phyloP scores from a whole-genome alignment of 2,888 invertebrate species.

The Trachelus iudaicus region DNA sequence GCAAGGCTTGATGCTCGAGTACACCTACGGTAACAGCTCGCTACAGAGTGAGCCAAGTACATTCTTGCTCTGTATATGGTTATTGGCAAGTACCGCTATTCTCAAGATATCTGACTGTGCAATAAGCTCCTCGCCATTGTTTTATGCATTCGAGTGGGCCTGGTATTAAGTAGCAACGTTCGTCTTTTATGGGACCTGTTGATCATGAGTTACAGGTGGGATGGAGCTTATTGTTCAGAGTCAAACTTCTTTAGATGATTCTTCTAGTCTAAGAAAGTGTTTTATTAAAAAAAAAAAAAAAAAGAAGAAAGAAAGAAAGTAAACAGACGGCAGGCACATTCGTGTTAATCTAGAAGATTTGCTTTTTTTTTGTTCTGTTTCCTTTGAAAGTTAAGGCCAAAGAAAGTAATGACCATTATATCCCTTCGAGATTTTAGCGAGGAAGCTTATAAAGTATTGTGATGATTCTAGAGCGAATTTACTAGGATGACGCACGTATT shows the following conservation, averaged over 20 bases:
- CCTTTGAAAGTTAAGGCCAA: not conserved
- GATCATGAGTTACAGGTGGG: not conserved
- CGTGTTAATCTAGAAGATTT: constrained; percentile 57
- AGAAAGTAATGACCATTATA: constrained; percentile 44
- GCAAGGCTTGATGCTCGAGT: constrained; percentile 66
- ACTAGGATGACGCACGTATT: not conserved
- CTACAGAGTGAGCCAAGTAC: constrained; percentile 64
- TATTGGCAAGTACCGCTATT: constrained; percentile 52
- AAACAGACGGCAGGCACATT: constrained; percentile 64
- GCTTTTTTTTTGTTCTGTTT: not conserved
- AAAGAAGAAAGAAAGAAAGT: constrained; percentile 51
- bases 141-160: not conserved
- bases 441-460: not conserved
- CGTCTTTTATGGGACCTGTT: no score
- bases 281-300: constrained; percentile 59
- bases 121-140: not conserved
- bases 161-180: not conserved
- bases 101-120: constrained; percentile 52
- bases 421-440: constrained; percentile 37
- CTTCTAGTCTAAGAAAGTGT: constrained; percentile 61
- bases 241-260: constrained; percentile 57
- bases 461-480: not conserved
- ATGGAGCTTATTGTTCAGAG: constrained; percentile 31
- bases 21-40: constrained; percentile 63
- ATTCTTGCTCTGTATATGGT: constrained; percentile 56